phyloP scores from a whole-genome alignment of 2,797 vertebrate species.

The Chelon auratus region DNA sequence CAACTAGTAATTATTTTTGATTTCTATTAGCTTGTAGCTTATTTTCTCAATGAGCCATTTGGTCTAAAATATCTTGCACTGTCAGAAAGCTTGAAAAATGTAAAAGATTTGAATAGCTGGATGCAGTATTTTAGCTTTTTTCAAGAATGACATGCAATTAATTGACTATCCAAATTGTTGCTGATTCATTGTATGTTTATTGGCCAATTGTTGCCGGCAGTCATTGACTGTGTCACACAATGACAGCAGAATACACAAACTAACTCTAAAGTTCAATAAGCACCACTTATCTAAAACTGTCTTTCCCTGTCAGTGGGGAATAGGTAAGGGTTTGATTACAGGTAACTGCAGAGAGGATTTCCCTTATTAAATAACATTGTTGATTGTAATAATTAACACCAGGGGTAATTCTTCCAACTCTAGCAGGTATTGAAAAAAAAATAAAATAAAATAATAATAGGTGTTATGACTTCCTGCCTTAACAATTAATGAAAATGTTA shows the following conservation, averaged over 20 bases:
- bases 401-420: neutral
- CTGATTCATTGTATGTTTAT: neutral
- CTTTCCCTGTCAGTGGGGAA: neutral
- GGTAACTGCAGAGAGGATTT: neutral
- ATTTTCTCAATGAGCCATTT: neutral
- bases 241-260: neutral
- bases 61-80: too few species aligned
- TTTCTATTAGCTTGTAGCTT: neutral
- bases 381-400: slow-evolving; percentile 1
- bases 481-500: neutral
- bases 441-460: neutral
- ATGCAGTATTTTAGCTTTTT: neutral
- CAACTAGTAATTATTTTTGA: neutral
- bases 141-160: neutral
- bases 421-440: neutral
- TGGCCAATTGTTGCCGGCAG: neutral
- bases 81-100: too few species aligned
- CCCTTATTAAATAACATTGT: neutral
- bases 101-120: neutral
- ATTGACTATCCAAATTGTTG: neutral
- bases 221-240: neutral
- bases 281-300: neutral
- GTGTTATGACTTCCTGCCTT: neutral
- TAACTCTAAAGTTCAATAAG: neutral
- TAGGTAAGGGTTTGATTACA: slow-evolving; percentile 4